Evolutionary conservation across 2,797 vertebrate genomes (phyloP).

Genomic region (Poecile montanus): DNA sequence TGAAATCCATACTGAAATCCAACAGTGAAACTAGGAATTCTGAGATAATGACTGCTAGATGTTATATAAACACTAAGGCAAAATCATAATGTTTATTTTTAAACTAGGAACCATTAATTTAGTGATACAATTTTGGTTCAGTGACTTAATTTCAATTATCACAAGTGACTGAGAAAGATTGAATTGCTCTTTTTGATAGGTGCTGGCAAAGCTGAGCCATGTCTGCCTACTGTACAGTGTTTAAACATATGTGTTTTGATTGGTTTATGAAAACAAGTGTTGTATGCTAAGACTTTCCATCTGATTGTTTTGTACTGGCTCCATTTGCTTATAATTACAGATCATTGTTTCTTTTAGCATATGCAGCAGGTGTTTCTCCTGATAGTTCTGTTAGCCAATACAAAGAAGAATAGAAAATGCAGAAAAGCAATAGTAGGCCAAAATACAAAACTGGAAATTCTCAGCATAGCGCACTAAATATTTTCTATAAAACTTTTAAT

Average conservation of each 20-base stretch:
- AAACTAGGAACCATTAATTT: background rate
- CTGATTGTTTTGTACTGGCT: constrained; percentile 33
- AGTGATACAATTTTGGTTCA: background rate
- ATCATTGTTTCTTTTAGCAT: background rate
- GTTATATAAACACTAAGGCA: background rate
- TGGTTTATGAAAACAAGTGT: constrained; percentile 35
- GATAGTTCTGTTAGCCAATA: constrained; percentile 36
- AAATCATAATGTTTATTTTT: background rate
- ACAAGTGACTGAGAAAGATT: background rate
- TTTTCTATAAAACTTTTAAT: background rate
- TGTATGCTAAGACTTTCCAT: constrained; percentile 7
- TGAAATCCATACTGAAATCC: too few relatives aligned
- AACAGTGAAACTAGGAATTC: background rate
- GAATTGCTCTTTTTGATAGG: background rate
- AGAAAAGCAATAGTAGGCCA: background rate
- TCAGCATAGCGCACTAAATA: background rate
- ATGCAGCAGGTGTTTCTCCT: constrained; percentile 40
- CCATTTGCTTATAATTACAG: constrained; percentile 33
- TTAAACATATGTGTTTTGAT: constrained; percentile 38
- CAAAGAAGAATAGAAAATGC: background rate
- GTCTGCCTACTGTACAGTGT: background rate
- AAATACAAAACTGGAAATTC: background rate
- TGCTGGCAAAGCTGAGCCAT: constrained; percentile 14
- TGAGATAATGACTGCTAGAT: background rate
- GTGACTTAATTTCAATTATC: background rate